Evolutionary conservation across 2,888 invertebrate genomes (phyloP).

Genomic region (Diarsia brunnea): DNA sequence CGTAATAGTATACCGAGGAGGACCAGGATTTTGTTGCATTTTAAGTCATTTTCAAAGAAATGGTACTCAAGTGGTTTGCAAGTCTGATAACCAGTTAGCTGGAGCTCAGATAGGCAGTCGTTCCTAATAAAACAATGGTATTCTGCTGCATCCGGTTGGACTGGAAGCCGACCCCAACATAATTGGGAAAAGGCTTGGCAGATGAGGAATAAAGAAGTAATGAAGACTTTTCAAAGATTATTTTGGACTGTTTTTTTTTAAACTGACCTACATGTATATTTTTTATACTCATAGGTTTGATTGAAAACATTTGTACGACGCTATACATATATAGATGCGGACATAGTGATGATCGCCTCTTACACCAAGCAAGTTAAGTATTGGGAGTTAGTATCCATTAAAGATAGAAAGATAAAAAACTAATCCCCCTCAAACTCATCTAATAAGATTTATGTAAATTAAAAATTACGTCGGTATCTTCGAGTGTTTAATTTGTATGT

Average conservation of each 20-base stretch:
- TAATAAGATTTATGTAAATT: constrained; percentile 26
- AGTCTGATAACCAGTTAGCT: too few species aligned
- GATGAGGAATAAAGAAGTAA: too few species aligned
- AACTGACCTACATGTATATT: too few species aligned
- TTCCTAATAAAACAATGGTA: too few species aligned
- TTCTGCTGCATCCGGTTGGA: too few species aligned
- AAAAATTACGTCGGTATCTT: constrained; percentile 3
- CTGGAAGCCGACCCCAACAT: too few species aligned
- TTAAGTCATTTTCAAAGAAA: not conserved
- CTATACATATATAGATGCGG: not conserved
- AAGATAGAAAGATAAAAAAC: constrained; percentile 4
- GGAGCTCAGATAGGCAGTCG: too few species aligned
- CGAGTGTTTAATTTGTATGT: constrained; percentile 21
- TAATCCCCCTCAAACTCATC: not conserved
- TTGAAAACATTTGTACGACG: not conserved
- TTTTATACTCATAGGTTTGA: not conserved
- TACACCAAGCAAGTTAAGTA: constrained; percentile 2
- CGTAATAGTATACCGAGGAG: not conserved
- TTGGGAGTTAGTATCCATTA: not conserved
- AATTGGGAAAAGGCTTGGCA: too few species aligned
- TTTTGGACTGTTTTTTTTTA: too few species aligned
- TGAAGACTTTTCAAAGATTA: too few species aligned
- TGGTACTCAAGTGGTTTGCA: too few species aligned
- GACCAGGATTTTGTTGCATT: not conserved
- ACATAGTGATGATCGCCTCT: not conserved